These are phyloP conservation scores for Marmota monax DNA, from an alignment of 2,113 vertebrate genomes.

Conservation along the genomic window DNA sequence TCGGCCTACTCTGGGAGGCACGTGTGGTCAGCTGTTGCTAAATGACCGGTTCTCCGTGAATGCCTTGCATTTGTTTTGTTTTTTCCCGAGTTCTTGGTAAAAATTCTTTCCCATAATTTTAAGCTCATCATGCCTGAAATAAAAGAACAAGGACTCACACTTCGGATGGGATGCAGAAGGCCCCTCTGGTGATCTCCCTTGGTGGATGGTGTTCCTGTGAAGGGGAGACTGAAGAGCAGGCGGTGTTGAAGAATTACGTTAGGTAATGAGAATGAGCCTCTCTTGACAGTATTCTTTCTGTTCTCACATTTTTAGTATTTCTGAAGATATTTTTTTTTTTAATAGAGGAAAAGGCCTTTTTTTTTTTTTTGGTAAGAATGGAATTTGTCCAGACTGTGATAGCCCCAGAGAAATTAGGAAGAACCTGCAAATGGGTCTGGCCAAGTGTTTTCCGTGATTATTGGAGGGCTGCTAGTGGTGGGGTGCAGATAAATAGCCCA, in stretches of 20 bases:
- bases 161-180: background rate
- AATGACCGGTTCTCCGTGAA: background rate
- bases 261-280: background rate
- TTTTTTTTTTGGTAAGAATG: background rate
- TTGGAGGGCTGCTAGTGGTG: background rate
- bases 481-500: background rate
- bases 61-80: background rate
- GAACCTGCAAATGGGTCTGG: background rate
- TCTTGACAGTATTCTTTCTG: conserved; percentile 6
- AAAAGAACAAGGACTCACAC: background rate
- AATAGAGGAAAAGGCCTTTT: background rate
- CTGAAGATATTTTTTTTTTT: background rate
- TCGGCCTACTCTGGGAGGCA: background rate
- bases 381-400: background rate
- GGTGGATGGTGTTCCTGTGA: background rate
- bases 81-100: background rate
- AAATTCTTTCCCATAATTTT: background rate
- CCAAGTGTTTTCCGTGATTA: background rate
- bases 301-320: background rate
- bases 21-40: background rate
- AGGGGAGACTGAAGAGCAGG: background rate
- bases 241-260: background rate
- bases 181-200: background rate
- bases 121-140: background rate
- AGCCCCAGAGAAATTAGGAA: background rate